These are phyloP conservation scores for Orestias chungarensis DNA, from an alignment of 2,797 vertebrate species.

Conservation along the genomic window DNA sequence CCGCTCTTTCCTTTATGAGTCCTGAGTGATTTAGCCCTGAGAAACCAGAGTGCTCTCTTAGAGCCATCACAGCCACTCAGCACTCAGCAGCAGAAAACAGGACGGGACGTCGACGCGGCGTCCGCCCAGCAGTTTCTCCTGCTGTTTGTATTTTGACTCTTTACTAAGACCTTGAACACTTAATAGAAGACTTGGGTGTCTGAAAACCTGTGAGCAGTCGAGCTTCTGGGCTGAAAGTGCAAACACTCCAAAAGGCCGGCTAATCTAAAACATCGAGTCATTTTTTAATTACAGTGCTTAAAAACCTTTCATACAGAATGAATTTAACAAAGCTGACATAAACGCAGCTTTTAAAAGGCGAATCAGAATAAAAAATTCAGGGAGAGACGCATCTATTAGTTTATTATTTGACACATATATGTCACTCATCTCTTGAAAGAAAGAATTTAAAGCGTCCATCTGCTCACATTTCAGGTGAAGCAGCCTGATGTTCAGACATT, in stretches of 20 bases:
- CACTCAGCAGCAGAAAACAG: conserved; percentile 60
- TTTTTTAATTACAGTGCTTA: no score
- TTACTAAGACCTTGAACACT: conserved; percentile 26
- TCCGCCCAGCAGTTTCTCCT: conserved; percentile 41
- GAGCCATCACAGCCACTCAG: conserved; percentile 66
- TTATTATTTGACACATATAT: no score
- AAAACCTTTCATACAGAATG: background rate
- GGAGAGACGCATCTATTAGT: background rate
- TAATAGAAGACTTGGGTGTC: conserved; percentile 3
- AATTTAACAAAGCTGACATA: background rate
- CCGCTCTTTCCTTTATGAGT: conserved; percentile 61
- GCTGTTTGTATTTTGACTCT: conserved; percentile 31
- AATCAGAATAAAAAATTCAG: background rate
- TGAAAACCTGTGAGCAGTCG: conserved; percentile 3
- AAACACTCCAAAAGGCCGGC: background rate
- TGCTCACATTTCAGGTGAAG: no score
- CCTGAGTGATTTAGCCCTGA: conserved; percentile 74
- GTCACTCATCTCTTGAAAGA: no score
- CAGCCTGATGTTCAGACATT: no score
- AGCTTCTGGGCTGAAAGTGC: conserved; percentile 10
- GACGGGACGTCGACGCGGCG: conserved; percentile 55
- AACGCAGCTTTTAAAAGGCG: background rate
- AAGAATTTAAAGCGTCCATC: no score
- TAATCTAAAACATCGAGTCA: background rate
- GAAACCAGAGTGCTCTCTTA: conserved; percentile 70